Conservation (phyloP, 23 tunicate genomes). For the Halocynthia roretzi region DNA sequence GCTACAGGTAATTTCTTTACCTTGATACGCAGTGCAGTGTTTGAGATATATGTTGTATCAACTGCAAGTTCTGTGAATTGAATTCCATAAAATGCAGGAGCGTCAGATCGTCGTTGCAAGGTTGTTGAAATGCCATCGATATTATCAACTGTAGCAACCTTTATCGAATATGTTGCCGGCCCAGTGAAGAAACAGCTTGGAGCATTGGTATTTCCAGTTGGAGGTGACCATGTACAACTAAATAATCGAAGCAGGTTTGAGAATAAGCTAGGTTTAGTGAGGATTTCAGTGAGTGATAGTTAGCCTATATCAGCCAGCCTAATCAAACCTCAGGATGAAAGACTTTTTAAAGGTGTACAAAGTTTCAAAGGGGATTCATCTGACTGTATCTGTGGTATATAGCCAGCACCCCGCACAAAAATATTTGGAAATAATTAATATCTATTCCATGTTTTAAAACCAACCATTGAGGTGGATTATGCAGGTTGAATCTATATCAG, state of each 20-base stretch:
- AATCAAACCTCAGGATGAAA: no score
- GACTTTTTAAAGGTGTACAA: neutral
- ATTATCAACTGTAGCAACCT: neutral
- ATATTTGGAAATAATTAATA: no score
- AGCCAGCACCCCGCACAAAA: no score
- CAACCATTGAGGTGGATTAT: no score
- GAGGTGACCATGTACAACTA: constrained; percentile 36
- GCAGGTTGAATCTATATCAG: no score
- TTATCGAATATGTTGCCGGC: constrained; percentile 23
- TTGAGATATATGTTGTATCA: constrained; percentile 14
- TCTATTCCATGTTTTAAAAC: no score
- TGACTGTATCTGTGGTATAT: no score
- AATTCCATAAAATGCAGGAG: constrained; percentile 28
- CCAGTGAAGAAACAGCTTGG: constrained; percentile 23
- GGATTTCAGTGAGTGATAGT: no score
- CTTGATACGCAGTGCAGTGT: constrained; percentile 48
- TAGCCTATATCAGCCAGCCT: no score
- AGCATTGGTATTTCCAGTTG: constrained; percentile 7
- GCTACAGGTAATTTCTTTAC: constrained; percentile 25
- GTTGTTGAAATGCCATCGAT: neutral
- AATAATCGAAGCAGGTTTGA: neutral
- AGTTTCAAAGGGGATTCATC: neutral
- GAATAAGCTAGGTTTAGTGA: no score
- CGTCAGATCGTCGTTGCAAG: neutral
- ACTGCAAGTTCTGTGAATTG: constrained; percentile 36